phyloP scores from a whole-genome alignment of 2,888 invertebrate species.

The Elgonia sp. region DNA sequence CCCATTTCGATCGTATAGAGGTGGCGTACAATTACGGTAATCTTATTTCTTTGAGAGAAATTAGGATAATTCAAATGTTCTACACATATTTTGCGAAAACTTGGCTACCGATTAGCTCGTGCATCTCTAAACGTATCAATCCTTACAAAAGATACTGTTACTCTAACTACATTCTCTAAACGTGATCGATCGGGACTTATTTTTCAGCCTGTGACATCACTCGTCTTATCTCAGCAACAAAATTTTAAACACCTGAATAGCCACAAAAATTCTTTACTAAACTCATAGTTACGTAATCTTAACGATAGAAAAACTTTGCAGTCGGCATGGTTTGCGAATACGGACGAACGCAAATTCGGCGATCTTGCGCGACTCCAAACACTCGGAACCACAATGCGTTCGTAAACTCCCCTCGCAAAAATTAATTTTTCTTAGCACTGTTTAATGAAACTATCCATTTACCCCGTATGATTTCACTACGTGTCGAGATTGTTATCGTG shows the following conservation, averaged over 20 bases:
- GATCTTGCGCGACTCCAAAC: conserved; percentile 27
- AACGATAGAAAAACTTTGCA: conserved; percentile 57
- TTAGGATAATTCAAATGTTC: conserved; percentile 57
- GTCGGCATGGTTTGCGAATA: conserved; percentile 35
- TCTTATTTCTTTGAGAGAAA: conserved; percentile 45
- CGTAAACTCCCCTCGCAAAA: conserved; percentile 40
- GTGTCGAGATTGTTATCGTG: conserved; percentile 64
- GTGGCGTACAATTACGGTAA: conserved; percentile 46
- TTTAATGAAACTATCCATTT: conserved; percentile 69
- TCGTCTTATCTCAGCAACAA: conserved; percentile 46
- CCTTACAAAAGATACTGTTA: conserved; percentile 59
- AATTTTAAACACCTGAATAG: conserved; percentile 33
- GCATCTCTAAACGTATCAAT: conserved; percentile 50
- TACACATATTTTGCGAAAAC: conserved; percentile 42
- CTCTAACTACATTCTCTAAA: conserved; percentile 63
- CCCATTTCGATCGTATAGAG: conserved; percentile 51
- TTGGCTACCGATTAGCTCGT: conserved; percentile 55
- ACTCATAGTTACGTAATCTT: conserved; percentile 47
- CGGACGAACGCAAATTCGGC: conserved; percentile 44
- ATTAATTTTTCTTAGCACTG: conserved; percentile 62
- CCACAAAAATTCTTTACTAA: conserved; percentile 21
- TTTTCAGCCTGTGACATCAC: conserved; percentile 24
- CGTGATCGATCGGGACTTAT: conserved; percentile 62
- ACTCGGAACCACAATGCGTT: conserved; percentile 29
- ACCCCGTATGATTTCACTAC: conserved; percentile 54